Percentiles rank a stretch among this genome's conserved stretches.
Evolutionary conservation across 2,888 invertebrate genomes (phyloP).

Genomic region (Ferdinandea cuprea): DNA sequence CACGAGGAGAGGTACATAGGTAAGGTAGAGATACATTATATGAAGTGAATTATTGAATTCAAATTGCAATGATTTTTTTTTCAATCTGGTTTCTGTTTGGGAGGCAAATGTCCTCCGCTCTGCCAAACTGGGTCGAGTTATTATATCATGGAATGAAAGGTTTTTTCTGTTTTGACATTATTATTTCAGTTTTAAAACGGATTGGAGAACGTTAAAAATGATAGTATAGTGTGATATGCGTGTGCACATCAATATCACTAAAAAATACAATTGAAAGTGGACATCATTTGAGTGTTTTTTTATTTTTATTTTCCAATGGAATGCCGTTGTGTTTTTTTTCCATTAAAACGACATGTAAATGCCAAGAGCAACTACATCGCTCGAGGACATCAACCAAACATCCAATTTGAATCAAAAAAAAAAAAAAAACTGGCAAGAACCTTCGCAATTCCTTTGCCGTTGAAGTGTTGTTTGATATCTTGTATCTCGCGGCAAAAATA

Average conservation of each 20-base stretch:
- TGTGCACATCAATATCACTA: too few relatives aligned
- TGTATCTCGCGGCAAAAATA: conserved; percentile 23
- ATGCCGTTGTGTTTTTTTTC: not conserved
- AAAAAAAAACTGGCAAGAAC: conserved; percentile 4
- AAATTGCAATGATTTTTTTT: conserved; percentile 15
- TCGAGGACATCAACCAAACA: conserved; percentile 18
- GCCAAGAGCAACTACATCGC: conserved; percentile 28
- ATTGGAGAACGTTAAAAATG: not conserved
- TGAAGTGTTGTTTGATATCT: not conserved
- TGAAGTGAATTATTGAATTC: conserved; percentile 22
- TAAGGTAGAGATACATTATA: not conserved
- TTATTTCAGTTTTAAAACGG: conserved; percentile 11
- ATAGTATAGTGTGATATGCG: too few relatives aligned
- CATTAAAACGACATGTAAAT: not conserved
- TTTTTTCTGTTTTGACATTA: conserved; percentile 7
- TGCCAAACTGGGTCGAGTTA: conserved; percentile 41
- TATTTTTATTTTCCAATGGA: not conserved
- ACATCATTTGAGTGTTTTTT: too few relatives aligned
- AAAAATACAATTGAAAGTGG: too few relatives aligned
- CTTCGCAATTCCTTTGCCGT: not conserved
- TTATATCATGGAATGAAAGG: too few relatives aligned
- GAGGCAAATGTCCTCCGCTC: not conserved
- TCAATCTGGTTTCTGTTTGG: not conserved
- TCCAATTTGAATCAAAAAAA: conserved; percentile 25
- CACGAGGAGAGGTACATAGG: not conserved